Base-by-base conservation (phyloP, 2,888 invertebrate species). In the Pachycephus smyrnensis region DNA sequence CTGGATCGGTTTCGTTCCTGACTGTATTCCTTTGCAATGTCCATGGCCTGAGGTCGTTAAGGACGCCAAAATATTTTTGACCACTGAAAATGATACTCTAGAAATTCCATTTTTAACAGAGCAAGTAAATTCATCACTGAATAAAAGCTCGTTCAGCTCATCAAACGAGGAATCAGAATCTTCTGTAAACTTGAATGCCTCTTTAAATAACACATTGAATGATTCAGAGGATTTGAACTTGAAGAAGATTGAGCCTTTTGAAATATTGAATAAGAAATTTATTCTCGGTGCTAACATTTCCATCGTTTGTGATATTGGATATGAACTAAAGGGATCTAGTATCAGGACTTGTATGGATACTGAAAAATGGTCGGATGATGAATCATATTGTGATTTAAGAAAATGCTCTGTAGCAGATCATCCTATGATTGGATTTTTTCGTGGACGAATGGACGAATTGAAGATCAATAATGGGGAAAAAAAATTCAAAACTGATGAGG, bases 1-100 rank as follows among this genome's bases (percentile, higher is more conserved):
- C 73, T 95, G 95, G 95, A 93, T 92, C 75, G 94, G 94, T 0
- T 88, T 92, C 30, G 92, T 93, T 15, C 94, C 94, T 11, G 89
- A 92, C 80, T 95, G 95, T 85, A 88, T 86, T 36, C 81, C 83
- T 4, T 76, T 87, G 0, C 80, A 77, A 23, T 89, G 89, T 75
- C 77, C 85, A 0, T 77, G 81, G 79, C 90, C 88, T 23, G 78
- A 77, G 12, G 1, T 31, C 1, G 73, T 86, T 1, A 35, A 83
- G 40, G 84, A 87, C 37, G 87, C 83, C 4, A 83, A 73, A 80
- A 73, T 86, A 40, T 83, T 84, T 55, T 55, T 88, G 1, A 77
- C 55, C 68, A 73, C 35, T 37, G 68, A 32, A 40, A 74, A 76
- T 68, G 75, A 76, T 31, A 80, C 76, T 35, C 12, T 71, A 12